These are phyloP conservation scores for Nymphalis polychloros DNA, from an alignment of 2,888 invertebrate species.

Conservation along the genomic window DNA sequence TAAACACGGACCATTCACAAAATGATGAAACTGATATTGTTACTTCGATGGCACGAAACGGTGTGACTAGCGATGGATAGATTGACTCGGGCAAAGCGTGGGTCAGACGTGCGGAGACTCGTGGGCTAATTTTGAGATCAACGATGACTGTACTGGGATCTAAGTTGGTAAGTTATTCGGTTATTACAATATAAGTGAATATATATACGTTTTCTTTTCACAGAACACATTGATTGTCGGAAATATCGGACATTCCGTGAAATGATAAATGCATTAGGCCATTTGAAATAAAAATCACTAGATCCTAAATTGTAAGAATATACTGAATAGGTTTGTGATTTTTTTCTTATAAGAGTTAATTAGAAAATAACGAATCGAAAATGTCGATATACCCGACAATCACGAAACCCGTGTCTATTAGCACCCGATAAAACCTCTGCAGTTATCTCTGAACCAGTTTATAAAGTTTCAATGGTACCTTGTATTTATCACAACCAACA, in stretches of 20 bases:
- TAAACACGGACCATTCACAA: background rate
- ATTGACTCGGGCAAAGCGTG: constrained; percentile 33
- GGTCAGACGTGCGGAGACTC: constrained; percentile 66
- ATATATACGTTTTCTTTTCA: constrained; percentile 40
- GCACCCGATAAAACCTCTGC: constrained; percentile 57
- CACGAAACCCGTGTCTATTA: constrained; percentile 50
- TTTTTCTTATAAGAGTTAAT: constrained; percentile 19
- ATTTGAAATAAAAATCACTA: constrained; percentile 29
- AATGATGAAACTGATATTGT: background rate
- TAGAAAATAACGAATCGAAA: constrained; percentile 38
- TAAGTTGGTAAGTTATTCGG: constrained; percentile 35
- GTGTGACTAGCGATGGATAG: constrained; percentile 55
- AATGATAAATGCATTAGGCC: constrained; percentile 45
- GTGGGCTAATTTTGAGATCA: constrained; percentile 78
- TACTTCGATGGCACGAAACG: constrained; percentile 47
- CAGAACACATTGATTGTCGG: constrained; percentile 42
- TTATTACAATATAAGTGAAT: constrained; percentile 40
- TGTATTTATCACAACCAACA: constrained; percentile 68
- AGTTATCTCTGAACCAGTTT: constrained; percentile 38
- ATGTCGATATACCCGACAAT: constrained; percentile 58
- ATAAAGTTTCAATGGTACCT: constrained; percentile 45
- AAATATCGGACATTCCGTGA: constrained; percentile 63
- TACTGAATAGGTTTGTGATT: constrained; percentile 5
- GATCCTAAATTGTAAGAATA: constrained; percentile 6
- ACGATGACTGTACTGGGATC: constrained; percentile 59